Percentiles rank a stretch among this genome's conserved stretches.
These are phyloP conservation scores for Vulpes vulpes DNA, from an alignment of 2,113 vertebrate species.

Conservation along the genomic window DNA sequence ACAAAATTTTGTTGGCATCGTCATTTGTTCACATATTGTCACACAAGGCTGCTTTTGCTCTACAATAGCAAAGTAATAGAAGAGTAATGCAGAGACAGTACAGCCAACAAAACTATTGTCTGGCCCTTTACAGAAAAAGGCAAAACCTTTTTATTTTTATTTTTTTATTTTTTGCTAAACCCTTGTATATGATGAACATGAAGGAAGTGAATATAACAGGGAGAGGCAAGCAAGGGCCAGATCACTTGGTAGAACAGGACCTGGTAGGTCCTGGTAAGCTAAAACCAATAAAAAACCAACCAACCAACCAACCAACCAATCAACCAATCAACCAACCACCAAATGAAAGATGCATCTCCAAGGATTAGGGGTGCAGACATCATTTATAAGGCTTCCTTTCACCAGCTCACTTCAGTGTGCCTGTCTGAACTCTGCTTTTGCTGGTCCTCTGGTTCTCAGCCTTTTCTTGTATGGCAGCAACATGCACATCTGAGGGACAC, in stretches of 20 bases:
- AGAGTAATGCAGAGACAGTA: background rate
- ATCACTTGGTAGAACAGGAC: background rate
- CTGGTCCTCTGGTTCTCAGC: background rate
- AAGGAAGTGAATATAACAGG: background rate
- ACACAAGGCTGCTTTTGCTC: background rate
- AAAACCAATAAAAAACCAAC: background rate
- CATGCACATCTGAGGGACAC: background rate
- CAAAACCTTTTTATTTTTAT: background rate
- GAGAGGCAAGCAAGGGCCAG: background rate
- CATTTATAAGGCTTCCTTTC: background rate
- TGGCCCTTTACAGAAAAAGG: background rate
- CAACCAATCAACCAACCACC: background rate
- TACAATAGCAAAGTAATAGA: background rate
- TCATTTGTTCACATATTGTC: background rate
- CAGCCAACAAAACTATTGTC: background rate
- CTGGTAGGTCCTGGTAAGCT: background rate
- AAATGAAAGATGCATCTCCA: background rate
- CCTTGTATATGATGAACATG: background rate
- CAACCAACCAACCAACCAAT: background rate
- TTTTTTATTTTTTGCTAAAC: background rate
- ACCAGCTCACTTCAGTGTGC: background rate
- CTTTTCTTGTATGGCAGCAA: background rate
- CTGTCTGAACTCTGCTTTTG: background rate
- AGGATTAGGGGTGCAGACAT: background rate
- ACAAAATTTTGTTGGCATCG: slow-evolving; percentile 46